Conservation (phyloP, 1,140 invertebrate species). For the Drosophila rhopaloa region DNA sequence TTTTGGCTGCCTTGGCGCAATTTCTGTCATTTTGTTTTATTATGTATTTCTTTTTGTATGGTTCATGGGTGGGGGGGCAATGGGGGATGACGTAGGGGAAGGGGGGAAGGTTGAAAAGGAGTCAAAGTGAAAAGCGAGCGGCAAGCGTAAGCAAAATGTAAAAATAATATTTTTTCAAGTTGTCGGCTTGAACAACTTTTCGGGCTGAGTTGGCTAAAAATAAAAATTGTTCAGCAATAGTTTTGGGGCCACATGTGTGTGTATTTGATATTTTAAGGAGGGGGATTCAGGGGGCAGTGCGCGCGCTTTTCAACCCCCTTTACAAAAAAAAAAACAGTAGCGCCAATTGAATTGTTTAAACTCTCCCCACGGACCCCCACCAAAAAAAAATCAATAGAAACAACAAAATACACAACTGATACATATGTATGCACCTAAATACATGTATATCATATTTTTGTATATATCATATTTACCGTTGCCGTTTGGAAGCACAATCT, state of each 20-base stretch:
- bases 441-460: slow-evolving; percentile 8
- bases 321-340: slow-evolving; percentile 11
- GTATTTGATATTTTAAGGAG: slow-evolving; percentile 10
- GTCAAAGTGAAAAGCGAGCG: slow-evolving; percentile 75
- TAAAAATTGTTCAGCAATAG: slow-evolving; percentile 72
- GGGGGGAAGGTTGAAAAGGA: slow-evolving; percentile 63
- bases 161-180: slow-evolving; percentile 81
- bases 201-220: slow-evolving; percentile 78
- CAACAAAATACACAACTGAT: slow-evolving; percentile 77
- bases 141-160: slow-evolving; percentile 70
- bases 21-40: slow-evolving; percentile 61
- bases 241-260: slow-evolving; percentile 48
- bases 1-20: slow-evolving; percentile 60
- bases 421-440: slow-evolving; percentile 6
- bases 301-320: slow-evolving; percentile 77
- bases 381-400: slow-evolving; percentile 81
- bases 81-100: background rate
- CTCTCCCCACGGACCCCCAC: slow-evolving; percentile 7
- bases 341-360: slow-evolving; percentile 46
- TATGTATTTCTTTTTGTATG: slow-evolving; percentile 65
- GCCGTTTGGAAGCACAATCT: slow-evolving; percentile 84
- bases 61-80: slow-evolving; percentile 30
- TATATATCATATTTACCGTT: slow-evolving; percentile 55
- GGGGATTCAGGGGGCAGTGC: slow-evolving; percentile 49
- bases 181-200: slow-evolving; percentile 79